phyloP scores from a whole-genome alignment of 2,113 vertebrate genomes.

The Panurus biarmicus region DNA sequence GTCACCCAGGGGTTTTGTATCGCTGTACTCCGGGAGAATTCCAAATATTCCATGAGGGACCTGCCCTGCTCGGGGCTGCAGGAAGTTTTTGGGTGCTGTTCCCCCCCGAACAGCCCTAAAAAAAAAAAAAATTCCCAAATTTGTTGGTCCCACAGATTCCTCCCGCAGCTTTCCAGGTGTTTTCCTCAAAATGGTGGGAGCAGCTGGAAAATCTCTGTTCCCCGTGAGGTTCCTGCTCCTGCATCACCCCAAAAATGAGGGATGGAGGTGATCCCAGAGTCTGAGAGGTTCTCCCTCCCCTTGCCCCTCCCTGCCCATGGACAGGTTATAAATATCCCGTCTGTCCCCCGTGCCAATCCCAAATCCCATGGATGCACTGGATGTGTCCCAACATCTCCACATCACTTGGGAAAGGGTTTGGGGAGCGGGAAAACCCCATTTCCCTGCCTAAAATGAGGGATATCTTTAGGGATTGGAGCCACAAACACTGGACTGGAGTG shows the following conservation, averaged over 20 bases:
- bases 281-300: background rate
- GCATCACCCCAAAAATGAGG: rapidly evolving
- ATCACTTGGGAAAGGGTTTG: no score
- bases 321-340: background rate
- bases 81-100: rapidly evolving
- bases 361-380: background rate
- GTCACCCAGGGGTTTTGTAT: background rate
- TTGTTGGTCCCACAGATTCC: background rate
- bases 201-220: background rate
- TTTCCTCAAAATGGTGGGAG: background rate
- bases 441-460: background rate
- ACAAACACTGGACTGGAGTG: background rate
- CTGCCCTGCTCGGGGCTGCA: background rate
- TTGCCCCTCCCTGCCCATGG: background rate
- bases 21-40: background rate
- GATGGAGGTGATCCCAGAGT: background rate
- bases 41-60: rapidly evolving
- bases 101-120: background rate
- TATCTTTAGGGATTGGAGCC: background rate
- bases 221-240: rapidly evolving
- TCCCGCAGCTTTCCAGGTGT: background rate
- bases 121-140: background rate
- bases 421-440: background rate
- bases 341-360: rapidly evolving
- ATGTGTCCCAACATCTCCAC: background rate